phyloP scores from a whole-genome alignment of 1,140 invertebrate species.

The Ladona fulva region DNA sequence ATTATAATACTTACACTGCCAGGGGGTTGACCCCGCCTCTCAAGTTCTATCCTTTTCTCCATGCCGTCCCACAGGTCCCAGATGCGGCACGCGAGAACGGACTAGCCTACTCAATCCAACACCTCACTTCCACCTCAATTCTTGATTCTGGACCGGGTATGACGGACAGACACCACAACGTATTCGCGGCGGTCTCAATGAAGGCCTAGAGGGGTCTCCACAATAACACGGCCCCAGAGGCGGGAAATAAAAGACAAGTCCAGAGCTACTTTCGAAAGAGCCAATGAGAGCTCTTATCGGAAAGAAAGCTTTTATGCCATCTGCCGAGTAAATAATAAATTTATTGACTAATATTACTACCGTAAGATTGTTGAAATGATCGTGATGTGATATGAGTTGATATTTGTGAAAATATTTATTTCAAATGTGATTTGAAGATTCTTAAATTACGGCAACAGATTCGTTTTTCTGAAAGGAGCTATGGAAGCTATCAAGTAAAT shows the following conservation, averaged over 20 bases:
- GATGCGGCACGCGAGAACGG: constrained; percentile 13
- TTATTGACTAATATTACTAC: background rate
- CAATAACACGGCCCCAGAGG: constrained; percentile 16
- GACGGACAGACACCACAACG: constrained; percentile 15
- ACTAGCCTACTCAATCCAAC: constrained; percentile 4
- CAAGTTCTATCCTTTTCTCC: constrained; percentile 87
- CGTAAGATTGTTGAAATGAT: no score
- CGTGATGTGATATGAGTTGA: no score
- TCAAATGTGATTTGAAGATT: no score
- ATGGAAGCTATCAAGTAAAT: no score
- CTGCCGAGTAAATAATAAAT: constrained; percentile 7
- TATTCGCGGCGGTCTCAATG: constrained; percentile 15
- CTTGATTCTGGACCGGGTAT: constrained; percentile 12
- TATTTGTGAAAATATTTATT: no score
- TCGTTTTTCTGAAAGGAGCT: no score
- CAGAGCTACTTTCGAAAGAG: constrained; percentile 15
- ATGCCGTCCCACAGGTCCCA: constrained; percentile 39
- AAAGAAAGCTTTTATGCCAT: background rate
- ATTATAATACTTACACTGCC: constrained; percentile 58
- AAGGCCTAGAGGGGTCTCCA: constrained; percentile 15
- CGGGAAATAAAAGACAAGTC: constrained; percentile 16
- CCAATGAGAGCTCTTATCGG: constrained; percentile 13
- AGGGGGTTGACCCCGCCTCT: constrained; percentile 72
- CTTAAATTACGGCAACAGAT: no score
- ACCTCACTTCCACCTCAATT: constrained; percentile 2